Evolutionary conservation across 1,140 invertebrate species (phyloP).

Genomic region (Prorops nasuta): DNA sequence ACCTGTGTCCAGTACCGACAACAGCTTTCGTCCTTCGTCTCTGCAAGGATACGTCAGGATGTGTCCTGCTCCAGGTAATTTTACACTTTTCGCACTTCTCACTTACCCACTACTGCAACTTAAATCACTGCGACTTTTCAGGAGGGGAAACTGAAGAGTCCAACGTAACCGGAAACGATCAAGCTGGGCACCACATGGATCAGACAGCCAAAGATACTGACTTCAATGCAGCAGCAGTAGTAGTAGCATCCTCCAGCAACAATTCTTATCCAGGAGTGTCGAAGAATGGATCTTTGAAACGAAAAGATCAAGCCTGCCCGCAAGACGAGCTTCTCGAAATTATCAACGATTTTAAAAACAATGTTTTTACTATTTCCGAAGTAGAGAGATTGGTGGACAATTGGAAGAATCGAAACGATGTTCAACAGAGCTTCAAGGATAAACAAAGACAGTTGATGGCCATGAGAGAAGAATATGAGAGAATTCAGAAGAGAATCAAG

Average conservation of each 20-base stretch:
- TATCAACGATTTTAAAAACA: conserved; percentile 87
- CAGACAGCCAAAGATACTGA: too few relatives aligned
- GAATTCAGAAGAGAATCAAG: conserved; percentile 75
- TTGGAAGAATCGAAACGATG: conserved; percentile 82
- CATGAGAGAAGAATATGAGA: conserved; percentile 77
- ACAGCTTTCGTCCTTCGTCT: conserved; percentile 17
- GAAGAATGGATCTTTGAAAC: conserved; percentile 19
- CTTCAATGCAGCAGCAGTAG: too few relatives aligned
- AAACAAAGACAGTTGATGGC: conserved; percentile 78
- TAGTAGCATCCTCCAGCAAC: too few relatives aligned
- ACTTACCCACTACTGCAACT: too few relatives aligned
- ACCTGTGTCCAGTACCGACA: conserved; percentile 25
- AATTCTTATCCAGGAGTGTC: conserved; percentile 1
- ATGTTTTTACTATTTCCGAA: conserved; percentile 80
- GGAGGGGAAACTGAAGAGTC: too few relatives aligned
- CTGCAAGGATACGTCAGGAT: conserved; percentile 60
- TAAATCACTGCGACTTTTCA: too few relatives aligned
- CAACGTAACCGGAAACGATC: too few relatives aligned
- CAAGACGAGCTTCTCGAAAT: conserved; percentile 83
- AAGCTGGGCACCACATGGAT: too few relatives aligned
- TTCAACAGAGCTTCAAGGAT: conserved; percentile 80
- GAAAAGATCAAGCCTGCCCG: conserved; percentile 42
- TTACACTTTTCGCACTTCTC: too few relatives aligned
- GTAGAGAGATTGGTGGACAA: conserved; percentile 81
- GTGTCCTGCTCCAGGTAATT: too few relatives aligned